Base-by-base conservation (phyloP, 1,140 invertebrate genomes). In the Danaus plexippus region DNA sequence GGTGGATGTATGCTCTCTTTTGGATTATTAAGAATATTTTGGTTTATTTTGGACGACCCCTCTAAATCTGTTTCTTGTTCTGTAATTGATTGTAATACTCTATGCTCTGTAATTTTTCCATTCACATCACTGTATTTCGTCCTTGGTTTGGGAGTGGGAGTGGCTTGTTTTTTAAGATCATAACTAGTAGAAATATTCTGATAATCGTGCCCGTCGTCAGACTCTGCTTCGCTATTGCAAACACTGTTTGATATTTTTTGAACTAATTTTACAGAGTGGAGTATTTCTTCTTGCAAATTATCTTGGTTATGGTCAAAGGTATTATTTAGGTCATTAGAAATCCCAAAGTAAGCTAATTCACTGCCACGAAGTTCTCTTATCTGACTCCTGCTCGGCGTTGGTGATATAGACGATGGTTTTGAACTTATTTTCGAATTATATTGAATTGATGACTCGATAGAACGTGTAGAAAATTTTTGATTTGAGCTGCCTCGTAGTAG, bases 291-390 rank as follows among this genome's bases (percentile, higher is more conserved):
- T 57, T 67, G 57, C 18, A 67, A 50, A 57, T 64, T 66, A 15
- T 68, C 64, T 58, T 62, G 59, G 52, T 56, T 61, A n/a, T 63
- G 66, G 42, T 61, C 62, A 52, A 57, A 54, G 61, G 74, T 59
- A 32, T 43, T 8, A 52, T 64, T 71, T 41, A 59, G 12, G 47
- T 59, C 50, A 22, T 73, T 71, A 15, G 70, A 61, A 22, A 87
- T 64, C 32, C 84, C 84, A 57, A 87, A 87, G 60, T 84, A 87
- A 9, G 77, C 77, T 50, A 87, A 64, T 51, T 87, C 84, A 47
- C 70, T 81, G 47, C 75, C 73, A 56, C 77, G 61, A 15, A 87
- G 69, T 74, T 84, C 71, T 57, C 84, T 74, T 18, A 75, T 74
- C 67, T 76, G 85, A 9, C 71, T 47, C 57, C 58, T 77, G 43